Evolutionary conservation across 1,140 invertebrate genomes (phyloP).

Genomic region (Manduca sexta): DNA sequence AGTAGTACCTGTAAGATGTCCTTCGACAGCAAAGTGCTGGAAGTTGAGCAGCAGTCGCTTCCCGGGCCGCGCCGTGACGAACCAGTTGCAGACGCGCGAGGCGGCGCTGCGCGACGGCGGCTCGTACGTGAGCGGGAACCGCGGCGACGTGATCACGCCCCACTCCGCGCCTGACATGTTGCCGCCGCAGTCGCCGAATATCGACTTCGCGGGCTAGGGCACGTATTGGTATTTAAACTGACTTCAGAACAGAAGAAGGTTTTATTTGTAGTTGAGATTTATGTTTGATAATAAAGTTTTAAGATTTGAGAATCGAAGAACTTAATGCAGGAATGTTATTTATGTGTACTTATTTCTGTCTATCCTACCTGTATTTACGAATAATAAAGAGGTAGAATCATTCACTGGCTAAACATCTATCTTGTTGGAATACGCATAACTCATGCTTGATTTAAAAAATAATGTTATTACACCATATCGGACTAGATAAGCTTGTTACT

Average conservation of each 20-base stretch:
- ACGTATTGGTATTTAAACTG: no score
- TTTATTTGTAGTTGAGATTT: background rate
- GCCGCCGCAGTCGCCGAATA: slow-evolving; percentile 93
- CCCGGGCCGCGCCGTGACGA: slow-evolving; percentile 86
- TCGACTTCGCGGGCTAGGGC: slow-evolving; percentile 83
- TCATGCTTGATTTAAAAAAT: no score
- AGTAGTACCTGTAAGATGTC: slow-evolving; percentile 88
- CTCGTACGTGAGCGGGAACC: slow-evolving; percentile 90
- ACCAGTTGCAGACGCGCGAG: slow-evolving; percentile 94
- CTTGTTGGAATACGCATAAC: no score
- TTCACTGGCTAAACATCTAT: no score
- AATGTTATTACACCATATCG: no score
- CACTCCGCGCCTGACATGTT: slow-evolving; percentile 90
- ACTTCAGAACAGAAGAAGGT: background rate
- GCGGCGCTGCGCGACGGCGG: slow-evolving; percentile 82
- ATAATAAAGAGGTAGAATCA: no score
- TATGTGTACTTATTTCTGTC: no score
- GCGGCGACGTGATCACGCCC: slow-evolving; percentile 91
- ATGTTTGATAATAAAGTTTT: no score
- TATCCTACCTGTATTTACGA: no score
- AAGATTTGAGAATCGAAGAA: no score
- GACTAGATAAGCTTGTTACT: no score
- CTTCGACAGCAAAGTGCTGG: slow-evolving; percentile 90
- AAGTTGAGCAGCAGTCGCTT: slow-evolving; percentile 91
- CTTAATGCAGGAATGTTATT: no score